Evolutionary conservation across 2,797 vertebrate species (phyloP).

Genomic region (Eulemur mongoz): DNA sequence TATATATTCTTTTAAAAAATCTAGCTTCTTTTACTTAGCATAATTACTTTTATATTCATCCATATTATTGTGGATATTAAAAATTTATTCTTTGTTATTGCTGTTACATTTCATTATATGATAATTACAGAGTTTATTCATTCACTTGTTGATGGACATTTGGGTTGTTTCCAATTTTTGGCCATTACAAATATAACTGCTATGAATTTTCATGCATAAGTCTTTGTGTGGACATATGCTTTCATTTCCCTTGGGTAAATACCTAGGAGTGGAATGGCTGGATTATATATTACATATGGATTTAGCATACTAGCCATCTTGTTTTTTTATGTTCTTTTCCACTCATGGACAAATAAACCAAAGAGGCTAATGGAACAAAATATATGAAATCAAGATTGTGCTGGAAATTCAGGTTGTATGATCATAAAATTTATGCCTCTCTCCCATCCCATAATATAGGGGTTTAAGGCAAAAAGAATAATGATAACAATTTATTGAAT

Average conservation of each 20-base stretch:
- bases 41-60: conserved; percentile 40
- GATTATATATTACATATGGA: not conserved
- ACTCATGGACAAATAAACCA: not conserved
- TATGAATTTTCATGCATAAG: not conserved
- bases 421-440: not conserved
- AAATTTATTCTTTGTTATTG: conserved; percentile 43
- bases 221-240: not conserved
- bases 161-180: not conserved
- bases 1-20: not conserved
- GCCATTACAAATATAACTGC: not conserved
- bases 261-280: not conserved
- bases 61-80: not conserved
- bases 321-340: not conserved
- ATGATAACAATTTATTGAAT: not conserved
- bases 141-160: not conserved
- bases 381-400: not conserved
- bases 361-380: not conserved
- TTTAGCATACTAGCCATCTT: not conserved
- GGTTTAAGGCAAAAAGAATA: not conserved
- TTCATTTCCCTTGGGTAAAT: conserved; percentile 10
- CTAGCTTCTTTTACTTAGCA: not conserved
- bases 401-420: not conserved
- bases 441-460: not conserved
- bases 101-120: not conserved
- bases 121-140: not conserved